These are phyloP conservation scores for Anguilla anguilla DNA, from an alignment of 2,797 vertebrate genomes.

Conservation along the genomic window DNA sequence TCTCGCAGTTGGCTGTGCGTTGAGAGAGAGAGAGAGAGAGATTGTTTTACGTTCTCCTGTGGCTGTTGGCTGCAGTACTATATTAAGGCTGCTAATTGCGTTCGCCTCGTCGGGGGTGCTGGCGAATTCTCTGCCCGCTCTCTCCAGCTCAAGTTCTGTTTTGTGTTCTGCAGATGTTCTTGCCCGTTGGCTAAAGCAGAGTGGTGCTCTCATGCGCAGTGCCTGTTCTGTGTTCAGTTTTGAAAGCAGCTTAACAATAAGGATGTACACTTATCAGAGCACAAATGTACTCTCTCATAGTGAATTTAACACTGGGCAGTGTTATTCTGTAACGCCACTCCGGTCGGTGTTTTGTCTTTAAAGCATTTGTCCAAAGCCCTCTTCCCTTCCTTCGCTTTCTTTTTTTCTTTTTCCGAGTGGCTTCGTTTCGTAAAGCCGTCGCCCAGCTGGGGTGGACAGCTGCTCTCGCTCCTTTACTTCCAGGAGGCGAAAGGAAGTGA, in stretches of 20 bases:
- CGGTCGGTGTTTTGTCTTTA: neutral
- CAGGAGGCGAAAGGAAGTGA: neutral
- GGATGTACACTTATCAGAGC: neutral
- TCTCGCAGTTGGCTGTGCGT: neutral
- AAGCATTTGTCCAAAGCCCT: neutral
- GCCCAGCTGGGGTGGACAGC: neutral
- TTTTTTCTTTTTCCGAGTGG: neutral
- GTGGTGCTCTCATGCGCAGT: neutral
- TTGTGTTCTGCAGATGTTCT: neutral
- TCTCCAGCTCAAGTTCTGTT: neutral
- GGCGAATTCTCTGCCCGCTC: neutral
- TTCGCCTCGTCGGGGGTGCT: neutral
- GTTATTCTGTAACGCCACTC: neutral
- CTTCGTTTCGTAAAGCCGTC: neutral
- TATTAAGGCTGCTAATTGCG: neutral
- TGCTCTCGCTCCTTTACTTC: neutral
- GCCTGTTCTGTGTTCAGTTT: neutral
- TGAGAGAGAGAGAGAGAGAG: neutral
- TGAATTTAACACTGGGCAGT: neutral
- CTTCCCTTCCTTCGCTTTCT: neutral
- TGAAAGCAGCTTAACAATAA: neutral
- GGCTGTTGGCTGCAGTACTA: neutral
- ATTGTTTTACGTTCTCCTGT: neutral
- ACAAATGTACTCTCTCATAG: neutral
- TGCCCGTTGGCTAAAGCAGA: neutral